phyloP scores from a whole-genome alignment of 2,113 vertebrate genomes.

The Aptenodytes patagonicus region DNA sequence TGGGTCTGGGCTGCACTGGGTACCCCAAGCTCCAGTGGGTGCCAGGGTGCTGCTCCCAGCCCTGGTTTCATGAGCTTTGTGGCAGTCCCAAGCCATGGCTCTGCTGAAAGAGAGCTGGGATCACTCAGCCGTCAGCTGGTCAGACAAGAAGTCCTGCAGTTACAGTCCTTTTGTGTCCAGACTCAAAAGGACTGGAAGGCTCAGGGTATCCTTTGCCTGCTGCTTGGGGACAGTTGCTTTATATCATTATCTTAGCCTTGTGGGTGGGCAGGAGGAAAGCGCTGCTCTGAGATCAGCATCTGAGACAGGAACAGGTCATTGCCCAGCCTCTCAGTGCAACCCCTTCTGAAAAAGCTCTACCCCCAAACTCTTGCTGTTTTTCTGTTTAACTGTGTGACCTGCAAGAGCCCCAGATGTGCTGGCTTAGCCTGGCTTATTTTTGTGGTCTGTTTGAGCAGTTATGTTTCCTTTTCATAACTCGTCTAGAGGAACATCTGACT shows the following conservation, averaged over 20 bases:
- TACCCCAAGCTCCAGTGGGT: neutral
- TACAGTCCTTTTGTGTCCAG: neutral
- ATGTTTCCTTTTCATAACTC: neutral
- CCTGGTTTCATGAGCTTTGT: neutral
- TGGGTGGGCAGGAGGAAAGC: neutral
- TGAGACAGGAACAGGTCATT: neutral
- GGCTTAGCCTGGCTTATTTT: neutral
- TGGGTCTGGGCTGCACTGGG: neutral
- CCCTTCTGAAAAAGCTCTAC: neutral
- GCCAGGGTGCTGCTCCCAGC: neutral
- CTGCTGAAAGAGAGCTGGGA: neutral
- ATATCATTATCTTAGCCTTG: neutral
- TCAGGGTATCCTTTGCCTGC: neutral
- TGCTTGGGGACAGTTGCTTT: neutral
- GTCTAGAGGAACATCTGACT: constrained; percentile 29
- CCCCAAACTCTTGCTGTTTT: neutral
- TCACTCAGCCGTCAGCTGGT: neutral
- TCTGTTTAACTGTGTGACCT: neutral
- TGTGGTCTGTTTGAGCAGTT: constrained; percentile 3
- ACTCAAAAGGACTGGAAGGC: neutral
- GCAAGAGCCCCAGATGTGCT: neutral
- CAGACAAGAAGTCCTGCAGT: neutral
- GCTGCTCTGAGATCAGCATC: neutral
- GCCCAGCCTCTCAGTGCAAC: neutral
- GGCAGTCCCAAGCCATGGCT: neutral